Evolutionary conservation across 1,140 invertebrate genomes (phyloP).

Genomic region (Coelopa frigida): DNA sequence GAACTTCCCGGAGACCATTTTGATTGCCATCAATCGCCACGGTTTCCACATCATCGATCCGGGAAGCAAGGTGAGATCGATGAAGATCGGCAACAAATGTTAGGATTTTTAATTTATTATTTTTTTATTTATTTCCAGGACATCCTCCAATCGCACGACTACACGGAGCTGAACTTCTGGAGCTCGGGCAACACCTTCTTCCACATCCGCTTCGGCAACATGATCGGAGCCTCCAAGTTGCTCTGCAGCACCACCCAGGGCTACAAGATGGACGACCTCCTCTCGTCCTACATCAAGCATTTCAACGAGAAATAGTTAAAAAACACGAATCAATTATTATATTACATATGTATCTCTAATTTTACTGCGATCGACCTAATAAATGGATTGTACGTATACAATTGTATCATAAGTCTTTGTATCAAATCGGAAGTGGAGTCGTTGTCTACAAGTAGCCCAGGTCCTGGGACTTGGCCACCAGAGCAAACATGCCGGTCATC

Average conservation of each 20-base stretch:
- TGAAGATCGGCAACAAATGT: too few relatives aligned
- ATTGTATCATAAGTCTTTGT: too few relatives aligned
- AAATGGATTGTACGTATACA: too few relatives aligned
- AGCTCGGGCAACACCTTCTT: conserved; percentile 91
- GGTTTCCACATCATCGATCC: conserved; percentile 86
- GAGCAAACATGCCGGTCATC: conserved; percentile 66
- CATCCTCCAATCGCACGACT: conserved; percentile 73
- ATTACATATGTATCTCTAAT: too few relatives aligned
- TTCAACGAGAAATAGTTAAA: conserved; percentile 19
- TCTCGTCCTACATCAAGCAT: conserved; percentile 73
- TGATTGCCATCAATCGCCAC: conserved; percentile 85
- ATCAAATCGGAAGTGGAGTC: too few relatives aligned
- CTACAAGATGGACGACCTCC: conserved; percentile 95
- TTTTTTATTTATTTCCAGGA: conserved; percentile 52
- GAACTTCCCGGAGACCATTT: conserved; percentile 73
- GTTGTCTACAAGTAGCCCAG: conserved; percentile 24
- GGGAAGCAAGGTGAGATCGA: conserved; percentile 62
- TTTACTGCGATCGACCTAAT: too few relatives aligned
- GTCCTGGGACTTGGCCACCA: conserved; percentile 49
- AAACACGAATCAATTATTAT: not conserved
- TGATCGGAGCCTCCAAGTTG: conserved; percentile 77
- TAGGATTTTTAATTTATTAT: not conserved
- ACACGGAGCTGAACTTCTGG: conserved; percentile 86
- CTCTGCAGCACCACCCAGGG: conserved; percentile 87
- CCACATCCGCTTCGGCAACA: conserved; percentile 87